These are phyloP conservation scores for Miltochrista miniata DNA, from an alignment of 2,888 invertebrate species.

Conservation along the genomic window DNA sequence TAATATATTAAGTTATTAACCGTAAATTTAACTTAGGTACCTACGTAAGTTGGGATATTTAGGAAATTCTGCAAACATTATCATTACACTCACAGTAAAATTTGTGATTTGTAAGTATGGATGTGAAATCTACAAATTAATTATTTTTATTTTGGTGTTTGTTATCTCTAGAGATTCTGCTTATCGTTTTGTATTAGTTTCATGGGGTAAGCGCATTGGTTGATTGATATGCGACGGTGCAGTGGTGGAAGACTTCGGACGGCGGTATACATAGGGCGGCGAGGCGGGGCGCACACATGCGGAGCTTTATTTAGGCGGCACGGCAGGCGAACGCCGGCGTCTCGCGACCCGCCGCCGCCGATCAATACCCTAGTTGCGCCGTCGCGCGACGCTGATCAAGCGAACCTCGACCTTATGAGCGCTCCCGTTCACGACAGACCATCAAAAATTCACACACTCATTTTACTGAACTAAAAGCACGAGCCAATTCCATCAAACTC, in stretches of 20 bases:
- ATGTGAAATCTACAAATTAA: neutral
- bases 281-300: slow-evolving; percentile 70
- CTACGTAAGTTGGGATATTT: no score
- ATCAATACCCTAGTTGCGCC: slow-evolving; percentile 82
- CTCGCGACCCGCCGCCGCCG: slow-evolving; percentile 75
- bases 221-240: slow-evolving; percentile 33
- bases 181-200: slow-evolving; percentile 12
- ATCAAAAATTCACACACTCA: slow-evolving; percentile 81
- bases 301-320: slow-evolving; percentile 82
- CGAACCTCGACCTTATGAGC: slow-evolving; percentile 73
- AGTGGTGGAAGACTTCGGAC: slow-evolving; percentile 37
- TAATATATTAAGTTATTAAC: no score
- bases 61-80: neutral
- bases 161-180: neutral
- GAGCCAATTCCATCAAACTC: slow-evolving; percentile 26
- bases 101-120: no score
- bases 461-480: slow-evolving; percentile 68
- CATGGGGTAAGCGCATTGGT: slow-evolving; percentile 32
- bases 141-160: neutral
- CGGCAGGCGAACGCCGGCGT: slow-evolving; percentile 79
- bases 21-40: no score
- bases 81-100: no score
- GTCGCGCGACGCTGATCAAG: slow-evolving; percentile 71
- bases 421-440: slow-evolving; percentile 72
- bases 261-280: slow-evolving; percentile 64